These are phyloP conservation scores for Tachysurus fulvidraco DNA, from an alignment of 2,113 vertebrate genomes.

Conservation along the genomic window DNA sequence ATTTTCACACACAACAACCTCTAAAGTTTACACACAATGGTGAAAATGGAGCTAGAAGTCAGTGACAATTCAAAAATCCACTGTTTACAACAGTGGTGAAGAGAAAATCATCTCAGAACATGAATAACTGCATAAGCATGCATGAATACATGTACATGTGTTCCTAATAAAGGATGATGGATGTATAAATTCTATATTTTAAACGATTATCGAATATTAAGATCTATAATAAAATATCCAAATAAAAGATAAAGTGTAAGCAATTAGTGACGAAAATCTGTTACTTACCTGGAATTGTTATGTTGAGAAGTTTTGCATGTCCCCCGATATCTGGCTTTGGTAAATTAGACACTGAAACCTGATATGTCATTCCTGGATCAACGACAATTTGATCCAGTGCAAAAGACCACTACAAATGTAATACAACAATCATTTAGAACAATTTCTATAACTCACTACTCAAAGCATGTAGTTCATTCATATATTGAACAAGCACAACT, in stretches of 20 bases:
- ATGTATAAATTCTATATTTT: background rate
- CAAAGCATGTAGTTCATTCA: background rate
- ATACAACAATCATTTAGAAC: background rate
- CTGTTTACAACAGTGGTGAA: background rate
- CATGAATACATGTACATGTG: background rate
- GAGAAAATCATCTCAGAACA: background rate
- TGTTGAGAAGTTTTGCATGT: background rate
- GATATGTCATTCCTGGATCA: constrained; percentile 60
- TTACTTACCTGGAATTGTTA: constrained; percentile 65
- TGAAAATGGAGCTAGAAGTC: background rate
- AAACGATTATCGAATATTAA: background rate
- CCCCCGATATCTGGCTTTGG: constrained; percentile 54
- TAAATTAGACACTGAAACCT: constrained; percentile 64
- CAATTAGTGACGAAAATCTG: background rate
- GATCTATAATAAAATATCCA: background rate
- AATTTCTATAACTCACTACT: background rate
- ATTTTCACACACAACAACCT: background rate
- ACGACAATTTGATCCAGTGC: constrained; percentile 61
- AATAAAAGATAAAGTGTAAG: background rate
- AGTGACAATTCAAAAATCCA: background rate
- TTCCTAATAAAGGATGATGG: background rate
- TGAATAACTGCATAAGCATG: background rate
- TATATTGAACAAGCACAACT: background rate
- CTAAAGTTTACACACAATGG: background rate
- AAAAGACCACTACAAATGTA: constrained; percentile 66